Evolutionary conservation across 23 tunicate species (phyloP).

Genomic region (Halocynthia roretzi): DNA sequence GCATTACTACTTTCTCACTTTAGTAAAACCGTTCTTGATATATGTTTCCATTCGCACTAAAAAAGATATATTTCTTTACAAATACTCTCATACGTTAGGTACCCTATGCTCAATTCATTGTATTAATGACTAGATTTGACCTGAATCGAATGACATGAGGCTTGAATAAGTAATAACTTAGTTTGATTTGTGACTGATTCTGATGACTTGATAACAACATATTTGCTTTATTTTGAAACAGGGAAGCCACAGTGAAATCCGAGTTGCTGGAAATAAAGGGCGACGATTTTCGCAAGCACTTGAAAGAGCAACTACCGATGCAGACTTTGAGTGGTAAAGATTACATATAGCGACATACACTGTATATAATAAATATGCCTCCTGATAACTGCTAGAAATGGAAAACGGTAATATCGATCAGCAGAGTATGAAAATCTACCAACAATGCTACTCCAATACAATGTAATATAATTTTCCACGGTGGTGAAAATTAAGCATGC

Average conservation of each 20-base stretch:
- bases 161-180: no score
- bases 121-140: neutral
- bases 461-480: no score
- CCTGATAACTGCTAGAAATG: slow-evolving; percentile 1
- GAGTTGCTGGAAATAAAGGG: slow-evolving; percentile 17
- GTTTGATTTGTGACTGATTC: no score
- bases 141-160: no score
- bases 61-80: neutral
- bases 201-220: neutral
- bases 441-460: no score
- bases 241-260: slow-evolving; percentile 31
- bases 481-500: no score
- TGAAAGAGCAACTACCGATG: slow-evolving; percentile 27
- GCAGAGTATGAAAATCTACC: neutral
- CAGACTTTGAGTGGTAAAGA: slow-evolving; percentile 21
- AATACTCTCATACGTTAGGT: neutral
- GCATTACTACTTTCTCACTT: no score
- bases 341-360: no score
- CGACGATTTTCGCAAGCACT: slow-evolving; percentile 34
- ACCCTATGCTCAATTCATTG: neutral
- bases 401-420: slow-evolving; percentile 7
- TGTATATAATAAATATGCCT: neutral
- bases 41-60: neutral
- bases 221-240: slow-evolving; percentile 9
- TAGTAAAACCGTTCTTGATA: no score